phyloP scores from a whole-genome alignment of 2,113 vertebrate genomes.

The Galbula dea region DNA sequence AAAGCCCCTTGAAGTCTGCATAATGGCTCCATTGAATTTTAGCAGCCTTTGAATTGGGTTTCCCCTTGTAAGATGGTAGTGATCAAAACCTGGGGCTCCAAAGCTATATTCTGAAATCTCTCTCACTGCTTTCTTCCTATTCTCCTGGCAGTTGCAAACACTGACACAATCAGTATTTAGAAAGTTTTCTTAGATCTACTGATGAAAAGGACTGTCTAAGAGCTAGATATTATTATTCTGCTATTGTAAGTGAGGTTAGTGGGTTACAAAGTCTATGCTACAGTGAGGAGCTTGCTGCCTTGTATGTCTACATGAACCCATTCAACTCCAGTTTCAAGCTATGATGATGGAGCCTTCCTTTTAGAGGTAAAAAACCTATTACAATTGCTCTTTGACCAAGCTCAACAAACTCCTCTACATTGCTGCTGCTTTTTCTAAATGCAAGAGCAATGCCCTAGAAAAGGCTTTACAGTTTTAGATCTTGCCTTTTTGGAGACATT shows the following conservation, averaged over 20 bases:
- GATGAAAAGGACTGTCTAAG: not conserved
- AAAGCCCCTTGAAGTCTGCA: not conserved
- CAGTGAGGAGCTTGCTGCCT: not conserved
- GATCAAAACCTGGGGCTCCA: conserved; percentile 3
- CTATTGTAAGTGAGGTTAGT: conserved; percentile 3
- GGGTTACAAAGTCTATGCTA: not conserved
- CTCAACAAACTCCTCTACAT: not conserved
- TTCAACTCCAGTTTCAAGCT: not conserved
- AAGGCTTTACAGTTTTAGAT: not conserved
- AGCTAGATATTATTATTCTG: not conserved
- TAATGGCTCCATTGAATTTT: not conserved
- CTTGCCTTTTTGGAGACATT: not conserved
- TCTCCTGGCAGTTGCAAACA: not conserved
- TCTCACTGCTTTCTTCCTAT: not conserved
- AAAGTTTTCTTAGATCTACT: not conserved
- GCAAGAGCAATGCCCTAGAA: not conserved
- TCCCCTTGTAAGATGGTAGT: not conserved
- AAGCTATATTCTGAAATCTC: not conserved
- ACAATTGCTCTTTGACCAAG: not conserved
- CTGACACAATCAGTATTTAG: not conserved
- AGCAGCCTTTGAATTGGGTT: not conserved
- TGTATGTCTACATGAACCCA: not conserved
- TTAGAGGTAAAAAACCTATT: not conserved
- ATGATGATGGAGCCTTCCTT: not conserved
- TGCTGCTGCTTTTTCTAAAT: not conserved